Evolutionary conservation across 2,888 invertebrate species (phyloP).

Genomic region (Melinaea marsaeus): DNA sequence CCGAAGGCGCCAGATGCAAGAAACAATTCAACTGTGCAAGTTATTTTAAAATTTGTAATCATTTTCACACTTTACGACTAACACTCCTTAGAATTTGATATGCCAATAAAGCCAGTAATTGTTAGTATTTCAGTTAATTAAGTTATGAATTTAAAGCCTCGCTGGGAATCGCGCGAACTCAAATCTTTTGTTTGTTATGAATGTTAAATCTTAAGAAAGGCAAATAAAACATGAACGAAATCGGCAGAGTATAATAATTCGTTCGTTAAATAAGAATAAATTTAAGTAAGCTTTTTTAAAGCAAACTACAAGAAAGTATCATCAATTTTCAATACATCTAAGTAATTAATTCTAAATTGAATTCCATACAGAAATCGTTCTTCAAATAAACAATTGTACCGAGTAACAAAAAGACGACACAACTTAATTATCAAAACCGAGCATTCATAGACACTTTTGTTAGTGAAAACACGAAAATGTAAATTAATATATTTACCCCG

Average conservation of each 20-base stretch:
- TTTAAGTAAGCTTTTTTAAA: background rate
- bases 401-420: slow-evolving; percentile 40
- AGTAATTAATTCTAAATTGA: too few relatives aligned
- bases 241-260: background rate
- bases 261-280: background rate
- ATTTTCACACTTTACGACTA: slow-evolving; percentile 77
- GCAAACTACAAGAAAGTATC: too few relatives aligned
- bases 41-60: slow-evolving; percentile 72
- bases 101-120: slow-evolving; percentile 75
- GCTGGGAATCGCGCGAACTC: background rate
- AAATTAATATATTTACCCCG: slow-evolving; percentile 30
- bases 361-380: background rate
- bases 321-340: too few relatives aligned
- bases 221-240: background rate
- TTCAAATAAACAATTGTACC: slow-evolving; percentile 48
- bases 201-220: slow-evolving; percentile 1
- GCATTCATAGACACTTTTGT: slow-evolving; percentile 23
- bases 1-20: slow-evolving; percentile 6
- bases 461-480: slow-evolving; percentile 17
- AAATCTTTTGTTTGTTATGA: slow-evolving; percentile 7
- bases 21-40: slow-evolving; percentile 24
- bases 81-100: slow-evolving; percentile 77
- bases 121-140: slow-evolving; percentile 76
- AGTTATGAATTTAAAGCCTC: slow-evolving; percentile 75
- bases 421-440: slow-evolving; percentile 20